Percentiles rank a stretch among this genome's conserved stretches.
Evolutionary conservation across 2,888 invertebrate genomes (phyloP).

Genomic region (Leptopilina syphax): DNA sequence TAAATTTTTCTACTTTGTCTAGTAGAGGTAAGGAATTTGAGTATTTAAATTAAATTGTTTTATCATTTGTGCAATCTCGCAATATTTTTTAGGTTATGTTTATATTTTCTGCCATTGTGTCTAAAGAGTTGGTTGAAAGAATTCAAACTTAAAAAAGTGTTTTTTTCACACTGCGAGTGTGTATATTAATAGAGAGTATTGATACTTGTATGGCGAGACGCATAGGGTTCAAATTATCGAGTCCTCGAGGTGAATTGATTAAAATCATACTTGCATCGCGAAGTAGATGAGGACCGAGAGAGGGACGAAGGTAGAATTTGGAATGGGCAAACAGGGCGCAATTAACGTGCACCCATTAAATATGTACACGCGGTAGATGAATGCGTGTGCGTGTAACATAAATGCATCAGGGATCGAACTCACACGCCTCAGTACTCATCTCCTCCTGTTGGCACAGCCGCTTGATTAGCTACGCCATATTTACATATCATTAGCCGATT

Average conservation of each 20-base stretch:
- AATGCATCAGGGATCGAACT: conserved; percentile 72
- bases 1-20: too few species aligned
- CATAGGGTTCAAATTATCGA: conserved; percentile 63
- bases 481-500: conserved; percentile 76
- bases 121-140: too few species aligned
- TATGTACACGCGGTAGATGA: conserved; percentile 69
- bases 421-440: conserved; percentile 65
- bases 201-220: not conserved
- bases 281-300: conserved; percentile 60
- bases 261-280: conserved; percentile 69
- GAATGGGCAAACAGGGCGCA: conserved; percentile 73
- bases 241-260: conserved; percentile 70
- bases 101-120: too few species aligned
- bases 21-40: too few species aligned
- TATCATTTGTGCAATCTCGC: too few species aligned
- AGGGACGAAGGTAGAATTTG: conserved; percentile 60
- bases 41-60: too few species aligned
- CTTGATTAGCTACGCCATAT: conserved; percentile 75
- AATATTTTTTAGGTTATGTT: too few species aligned
- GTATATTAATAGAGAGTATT: not conserved
- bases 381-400: conserved; percentile 61
- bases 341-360: conserved; percentile 74
- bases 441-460: conserved; percentile 73
- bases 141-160: too few species aligned
- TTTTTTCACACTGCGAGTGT: not conserved